Base-by-base conservation (phyloP, 2,113 vertebrate species). In the Salvelinus sp. region DNA sequence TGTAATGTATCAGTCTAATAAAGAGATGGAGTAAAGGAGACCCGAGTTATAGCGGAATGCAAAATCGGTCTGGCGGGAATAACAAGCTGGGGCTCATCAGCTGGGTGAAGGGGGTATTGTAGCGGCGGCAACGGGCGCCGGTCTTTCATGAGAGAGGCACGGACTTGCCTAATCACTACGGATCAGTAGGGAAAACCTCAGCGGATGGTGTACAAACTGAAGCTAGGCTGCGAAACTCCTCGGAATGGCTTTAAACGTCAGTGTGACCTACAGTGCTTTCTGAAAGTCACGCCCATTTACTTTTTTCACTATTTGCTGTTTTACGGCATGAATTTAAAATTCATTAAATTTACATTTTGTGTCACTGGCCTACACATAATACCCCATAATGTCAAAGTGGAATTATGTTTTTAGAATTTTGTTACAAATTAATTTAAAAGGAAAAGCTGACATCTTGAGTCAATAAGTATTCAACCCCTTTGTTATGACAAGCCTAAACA, bases 1-100 rank as follows among this genome's bases (percentile, higher is more conserved):
- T 80, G 84, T 78, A 82, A 89, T 83, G 78, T 57, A 82, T 73
- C 87, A 82, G 86, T 48, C 83, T 58, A 76, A 44, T 76, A 79
- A 86, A 84, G 78, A 47, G 18, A 58, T 66, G 72, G 75, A 72
- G 79, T 78, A 78, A 79, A 82, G 80, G 47, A 83, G 50, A 76
- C 54, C 76, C 80, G 85, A 84, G 78, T 81, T 58, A n/a, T 47
- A 69, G 72, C 75, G 69, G 80, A 83, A 83, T 85, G 75, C 79
- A 82, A 84, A 90, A 83, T 71, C 70, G 65, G 58, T 62, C 13
- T 1, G 3, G 57, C 58, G 73, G 73, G 54, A 77, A 73, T 60
- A 69, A 71, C 71, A 16, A 30, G 73, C 6, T 23, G 10, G 14
- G 48, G 48, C 48, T 50, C 6, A 50, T 50, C 48, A 50, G 13